Base-by-base conservation (phyloP, 2,113 vertebrate genomes). In the Conger conger region DNA sequence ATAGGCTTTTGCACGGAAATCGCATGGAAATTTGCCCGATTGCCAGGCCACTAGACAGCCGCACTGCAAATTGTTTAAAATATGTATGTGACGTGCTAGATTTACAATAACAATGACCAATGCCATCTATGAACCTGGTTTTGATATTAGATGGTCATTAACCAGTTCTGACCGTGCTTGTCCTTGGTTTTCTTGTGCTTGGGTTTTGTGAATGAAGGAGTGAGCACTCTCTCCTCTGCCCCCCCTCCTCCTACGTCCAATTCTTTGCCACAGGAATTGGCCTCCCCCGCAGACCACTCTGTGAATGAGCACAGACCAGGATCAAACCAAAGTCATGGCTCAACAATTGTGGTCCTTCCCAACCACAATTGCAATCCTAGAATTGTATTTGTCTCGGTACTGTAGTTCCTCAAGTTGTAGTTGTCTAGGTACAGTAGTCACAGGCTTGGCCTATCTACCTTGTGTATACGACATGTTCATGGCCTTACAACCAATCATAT, bases 121-220 rank as follows among this genome's bases (percentile, higher is more conserved):
- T 13, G 1, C 45, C 45, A 50, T n/a, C n/a, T n/a, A 50, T 50
- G 45, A 50, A 50, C 11, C 45, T 13, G 11, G 45, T 50, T 50
- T 50, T 9, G 45, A 50, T 15, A 13, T 63, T 33, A 73, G 11
- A 73, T 33, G 4, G 68, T 33, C n/a, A 30, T 30, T 30, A 73
- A 73, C 4, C n/a, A 36, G 53, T 37, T 84, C 53, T 63, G 54
- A 84, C 36, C 50, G 40, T 53, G 50, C 37, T 18, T 83, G 68
- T 77, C 76, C 35, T 18, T 84, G 76, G 30, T 40, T 83, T 77
- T 83, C 82, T 53, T 84, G 33, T 38, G 30, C 45, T 83, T 50
- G n/a, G 50, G 76, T 35, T 42, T 80, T 7, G 36, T 35, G 77
- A 84, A 33, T 80, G 83, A 84, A 76, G 77, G 78, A 84, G 27